Conservation (phyloP, 1,140 invertebrate species). For the Pteromalus puparum region DNA sequence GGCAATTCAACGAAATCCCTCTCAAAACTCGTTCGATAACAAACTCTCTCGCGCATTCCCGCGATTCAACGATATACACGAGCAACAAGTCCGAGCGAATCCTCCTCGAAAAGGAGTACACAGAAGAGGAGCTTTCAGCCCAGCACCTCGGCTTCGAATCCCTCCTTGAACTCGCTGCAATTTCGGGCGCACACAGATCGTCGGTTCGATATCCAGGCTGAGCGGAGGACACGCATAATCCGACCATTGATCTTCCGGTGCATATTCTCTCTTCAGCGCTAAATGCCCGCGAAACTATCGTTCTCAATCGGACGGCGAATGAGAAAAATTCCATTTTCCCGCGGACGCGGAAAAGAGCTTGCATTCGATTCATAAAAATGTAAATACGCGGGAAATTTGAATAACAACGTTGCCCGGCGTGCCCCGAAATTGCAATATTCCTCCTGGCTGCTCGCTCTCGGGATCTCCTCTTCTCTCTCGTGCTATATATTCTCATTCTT, state of each 20-base stretch:
- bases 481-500: not conserved
- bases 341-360: not conserved
- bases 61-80: too few relatives aligned
- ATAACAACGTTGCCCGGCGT: constrained; percentile 31
- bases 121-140: not conserved
- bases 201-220: not conserved
- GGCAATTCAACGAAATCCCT: too few relatives aligned
- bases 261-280: not conserved
- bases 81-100: too few relatives aligned
- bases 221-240: not conserved
- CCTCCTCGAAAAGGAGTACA: too few relatives aligned
- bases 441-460: not conserved
- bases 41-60: too few relatives aligned
- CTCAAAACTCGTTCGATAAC: too few relatives aligned
- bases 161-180: too few relatives aligned
- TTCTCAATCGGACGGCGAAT: not conserved
- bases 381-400: constrained; percentile 37
- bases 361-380: constrained; percentile 48
- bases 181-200: too few relatives aligned
- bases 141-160: too few relatives aligned
- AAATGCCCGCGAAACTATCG: constrained; percentile 12
- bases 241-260: constrained; percentile 20
- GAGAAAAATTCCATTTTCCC: constrained; percentile 27
- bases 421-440: constrained; percentile 44
- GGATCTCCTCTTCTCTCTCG: not conserved